Evolutionary conservation across 2,113 vertebrate species (phyloP).

Genomic region (Axis porcinus): DNA sequence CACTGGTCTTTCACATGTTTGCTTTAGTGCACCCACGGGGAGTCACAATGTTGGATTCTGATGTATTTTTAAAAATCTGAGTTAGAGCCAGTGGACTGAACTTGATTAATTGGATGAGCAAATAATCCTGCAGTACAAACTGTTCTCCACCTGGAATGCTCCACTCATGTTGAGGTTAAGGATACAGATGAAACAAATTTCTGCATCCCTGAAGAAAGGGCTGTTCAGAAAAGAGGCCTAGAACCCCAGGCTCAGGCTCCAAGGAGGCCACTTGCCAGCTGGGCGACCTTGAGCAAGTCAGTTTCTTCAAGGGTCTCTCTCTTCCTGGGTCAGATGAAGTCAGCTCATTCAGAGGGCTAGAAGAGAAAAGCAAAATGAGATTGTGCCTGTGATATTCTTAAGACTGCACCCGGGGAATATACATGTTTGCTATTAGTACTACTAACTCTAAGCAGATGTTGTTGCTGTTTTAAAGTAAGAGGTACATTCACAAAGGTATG

Average conservation of each 20-base stretch:
- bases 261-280: background rate
- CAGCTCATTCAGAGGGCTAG: background rate
- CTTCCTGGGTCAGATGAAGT: background rate
- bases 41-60: background rate
- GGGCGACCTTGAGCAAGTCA: background rate
- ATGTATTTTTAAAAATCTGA: background rate
- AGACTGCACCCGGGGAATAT: background rate
- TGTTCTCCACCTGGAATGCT: background rate
- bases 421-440: no score
- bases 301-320: background rate
- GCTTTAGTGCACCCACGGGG: accelerated
- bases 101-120: background rate
- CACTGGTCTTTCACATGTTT: accelerated
- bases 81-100: background rate
- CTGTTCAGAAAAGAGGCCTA: background rate
- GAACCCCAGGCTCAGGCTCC: background rate
- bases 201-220: background rate
- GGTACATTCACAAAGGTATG: background rate
- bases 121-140: background rate
- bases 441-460: background rate
- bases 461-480: background rate
- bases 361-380: background rate
- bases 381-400: accelerated
- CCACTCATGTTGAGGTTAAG: accelerated
- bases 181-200: no score